These are phyloP conservation scores for Loxodonta africana DNA, from an alignment of 2,113 vertebrate genomes.

Conservation along the genomic window DNA sequence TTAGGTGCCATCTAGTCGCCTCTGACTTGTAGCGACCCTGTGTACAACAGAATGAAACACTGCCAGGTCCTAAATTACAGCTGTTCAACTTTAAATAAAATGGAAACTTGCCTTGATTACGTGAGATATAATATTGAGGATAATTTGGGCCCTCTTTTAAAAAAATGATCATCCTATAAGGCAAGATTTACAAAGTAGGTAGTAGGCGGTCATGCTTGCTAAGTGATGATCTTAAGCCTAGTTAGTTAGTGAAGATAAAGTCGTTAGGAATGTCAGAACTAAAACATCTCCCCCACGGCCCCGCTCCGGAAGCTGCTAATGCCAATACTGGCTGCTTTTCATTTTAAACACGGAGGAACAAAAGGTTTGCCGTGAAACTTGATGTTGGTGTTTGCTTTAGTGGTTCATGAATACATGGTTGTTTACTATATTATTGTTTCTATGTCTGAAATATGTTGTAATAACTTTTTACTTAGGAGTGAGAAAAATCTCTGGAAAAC, in stretches of 20 bases:
- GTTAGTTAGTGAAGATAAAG: not conserved
- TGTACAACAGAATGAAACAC: too few species aligned
- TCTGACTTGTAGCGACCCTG: too few species aligned
- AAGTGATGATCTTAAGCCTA: not conserved
- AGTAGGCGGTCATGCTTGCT: not conserved
- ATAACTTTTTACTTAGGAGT: not conserved
- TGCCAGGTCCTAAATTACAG: too few species aligned
- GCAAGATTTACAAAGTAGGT: not conserved
- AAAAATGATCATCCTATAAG: not conserved
- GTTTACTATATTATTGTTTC: not conserved
- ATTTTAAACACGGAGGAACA: not conserved
- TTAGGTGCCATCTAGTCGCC: too few species aligned
- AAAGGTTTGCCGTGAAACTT: not conserved
- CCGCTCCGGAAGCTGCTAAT: not conserved
- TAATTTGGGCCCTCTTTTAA: not conserved
- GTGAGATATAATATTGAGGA: not conserved
- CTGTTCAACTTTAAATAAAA: not conserved
- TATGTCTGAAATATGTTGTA: not conserved
- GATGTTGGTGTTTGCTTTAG: not conserved
- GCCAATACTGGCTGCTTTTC: not conserved
- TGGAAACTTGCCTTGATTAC: not conserved
- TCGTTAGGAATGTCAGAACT: not conserved
- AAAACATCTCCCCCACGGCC: not conserved
- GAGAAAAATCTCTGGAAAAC: slow-evolving; percentile 14
- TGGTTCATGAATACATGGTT: not conserved